Base-by-base conservation (phyloP, 2,888 invertebrate genomes). In the Serripes groenlandicus region DNA sequence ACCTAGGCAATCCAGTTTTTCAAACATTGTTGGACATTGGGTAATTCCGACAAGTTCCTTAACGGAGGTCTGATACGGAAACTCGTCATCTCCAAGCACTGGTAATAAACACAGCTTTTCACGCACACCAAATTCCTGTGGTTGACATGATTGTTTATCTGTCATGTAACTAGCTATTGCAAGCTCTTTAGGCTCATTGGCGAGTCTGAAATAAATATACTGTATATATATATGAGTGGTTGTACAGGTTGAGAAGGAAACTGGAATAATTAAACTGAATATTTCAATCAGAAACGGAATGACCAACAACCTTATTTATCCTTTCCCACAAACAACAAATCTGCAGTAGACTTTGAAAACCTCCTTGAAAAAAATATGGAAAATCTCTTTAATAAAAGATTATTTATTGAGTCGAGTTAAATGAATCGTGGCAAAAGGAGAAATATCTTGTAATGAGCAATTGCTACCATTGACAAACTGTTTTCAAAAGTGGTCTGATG, bases 1-100 rank as follows among this genome's bases (percentile, higher is more conserved):
- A 93, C 94, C 94, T 58, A 93, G 71, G 85, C 92, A 92, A 71
- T 93, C 93, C 58, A 94, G 88, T 78, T 93, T 94, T 62, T 81
- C 89, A 26, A 93, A 89, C 72, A 93, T 92, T 21, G 91, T 92
- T 42, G 85, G 85, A 56, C 90, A 88, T 11, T 90, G 74, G 11
- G 81, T 71, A 1, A 93, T 74, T 11, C 76, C 74, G 5, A 62
- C 35, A 34, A 94, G 86, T 66, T 93, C 92, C 15, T 79, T 77
- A 5, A 93, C 87, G 18, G 91, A 92, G 28, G 85, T 68, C 58
- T 91, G 71, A 76, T 93, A 94, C n/a, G 93, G 92, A 52, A 77
- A 75, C 23, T 73, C 60, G 23, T 30, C 32, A 62, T 71, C 74
- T 21, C 60, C 54, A 26, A 70, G 34, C 9, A 54, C 49, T 30